phyloP scores from a whole-genome alignment of 2,888 invertebrate genomes.

The Stenodema calcarata region DNA sequence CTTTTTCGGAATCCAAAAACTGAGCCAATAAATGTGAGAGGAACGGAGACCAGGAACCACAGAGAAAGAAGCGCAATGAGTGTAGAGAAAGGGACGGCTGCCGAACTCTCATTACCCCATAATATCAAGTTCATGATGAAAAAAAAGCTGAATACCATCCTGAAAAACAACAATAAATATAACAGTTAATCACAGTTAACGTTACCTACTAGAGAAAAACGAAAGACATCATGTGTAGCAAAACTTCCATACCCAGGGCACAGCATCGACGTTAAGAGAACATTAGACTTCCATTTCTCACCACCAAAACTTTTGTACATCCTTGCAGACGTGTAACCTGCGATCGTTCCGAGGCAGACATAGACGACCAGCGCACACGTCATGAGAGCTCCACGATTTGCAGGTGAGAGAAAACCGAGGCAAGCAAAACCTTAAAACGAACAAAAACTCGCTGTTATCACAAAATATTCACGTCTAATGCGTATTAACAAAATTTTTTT shows the following conservation, averaged over 20 bases:
- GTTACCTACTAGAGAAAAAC: no score
- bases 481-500: no score
- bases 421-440: constrained; percentile 90
- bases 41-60: constrained; percentile 98
- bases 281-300: constrained; percentile 98
- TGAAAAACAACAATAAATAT: constrained; percentile 58
- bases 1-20: constrained; percentile 98
- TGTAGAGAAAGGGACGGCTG: constrained; percentile 96
- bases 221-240: no score
- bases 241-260: constrained; percentile 99
- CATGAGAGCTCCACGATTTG: constrained; percentile 98
- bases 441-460: background rate
- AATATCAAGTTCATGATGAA: constrained; percentile 96
- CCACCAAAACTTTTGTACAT: constrained; percentile 99
- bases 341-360: constrained; percentile 95
- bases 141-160: constrained; percentile 94
- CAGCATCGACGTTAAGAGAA: constrained; percentile 92
- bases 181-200: no score
- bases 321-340: constrained; percentile 95
- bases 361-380: constrained; percentile 96
- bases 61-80: constrained; percentile 90
- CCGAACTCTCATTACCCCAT: constrained; percentile 95
- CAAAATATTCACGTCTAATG: no score
- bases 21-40: constrained; percentile 96
- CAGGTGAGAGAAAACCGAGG: constrained; percentile 96